Evolutionary conservation across 1,140 invertebrate species (phyloP).

Genomic region (Nixonia krombeini): DNA sequence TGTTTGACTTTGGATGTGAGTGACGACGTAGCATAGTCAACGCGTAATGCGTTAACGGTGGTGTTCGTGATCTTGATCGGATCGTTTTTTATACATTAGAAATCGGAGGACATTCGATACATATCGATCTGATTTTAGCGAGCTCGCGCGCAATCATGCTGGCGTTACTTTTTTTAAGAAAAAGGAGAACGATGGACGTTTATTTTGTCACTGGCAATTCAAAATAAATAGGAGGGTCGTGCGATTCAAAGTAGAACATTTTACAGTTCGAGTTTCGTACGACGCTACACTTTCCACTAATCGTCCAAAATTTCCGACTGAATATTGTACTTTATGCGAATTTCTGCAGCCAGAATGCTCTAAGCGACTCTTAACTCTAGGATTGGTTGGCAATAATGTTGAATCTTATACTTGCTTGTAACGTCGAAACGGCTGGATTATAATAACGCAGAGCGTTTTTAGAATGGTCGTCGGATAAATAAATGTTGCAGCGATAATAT

Average conservation of each 20-base stretch:
- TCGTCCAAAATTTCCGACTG: conserved; percentile 2
- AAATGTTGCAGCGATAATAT: neutral
- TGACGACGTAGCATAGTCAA: conserved; percentile 12
- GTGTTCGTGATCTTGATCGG: conserved; percentile 16
- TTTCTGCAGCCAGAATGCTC: neutral
- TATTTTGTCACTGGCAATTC: conserved; percentile 5
- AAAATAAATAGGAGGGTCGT: neutral
- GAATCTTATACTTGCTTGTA: neutral
- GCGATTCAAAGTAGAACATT: no score
- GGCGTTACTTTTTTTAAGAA: conserved; percentile 8
- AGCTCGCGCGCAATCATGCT: neutral
- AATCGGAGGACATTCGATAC: conserved; percentile 19
- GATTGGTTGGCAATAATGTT: neutral
- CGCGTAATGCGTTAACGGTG: neutral
- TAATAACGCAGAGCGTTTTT: neutral
- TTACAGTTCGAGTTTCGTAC: no score
- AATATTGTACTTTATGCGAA: neutral
- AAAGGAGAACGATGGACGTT: conserved; percentile 3
- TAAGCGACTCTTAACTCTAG: neutral
- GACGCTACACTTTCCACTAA: neutral
- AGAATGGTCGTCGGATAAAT: neutral
- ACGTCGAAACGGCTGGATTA: neutral
- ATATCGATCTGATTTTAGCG: conserved; percentile 37
- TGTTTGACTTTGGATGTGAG: conserved; percentile 20
- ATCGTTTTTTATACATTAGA: conserved; percentile 18